Conservation (phyloP, 1,140 invertebrate species). For the Orchestia grillus region DNA sequence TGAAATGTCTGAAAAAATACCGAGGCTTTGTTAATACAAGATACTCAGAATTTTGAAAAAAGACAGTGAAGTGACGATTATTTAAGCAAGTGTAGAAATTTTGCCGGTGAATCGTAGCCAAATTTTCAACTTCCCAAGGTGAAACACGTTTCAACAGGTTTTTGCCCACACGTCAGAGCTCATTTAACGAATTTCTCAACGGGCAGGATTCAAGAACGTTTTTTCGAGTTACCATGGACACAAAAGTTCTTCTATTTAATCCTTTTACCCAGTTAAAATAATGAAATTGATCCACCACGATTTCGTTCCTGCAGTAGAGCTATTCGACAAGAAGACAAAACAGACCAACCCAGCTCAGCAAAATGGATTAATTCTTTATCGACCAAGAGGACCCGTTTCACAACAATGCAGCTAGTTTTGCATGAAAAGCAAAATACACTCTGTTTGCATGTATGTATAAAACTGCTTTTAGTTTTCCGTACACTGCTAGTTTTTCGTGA, state of each 20-base stretch:
- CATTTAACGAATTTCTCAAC: not conserved
- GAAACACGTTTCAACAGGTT: no score
- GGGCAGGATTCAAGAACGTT: not conserved
- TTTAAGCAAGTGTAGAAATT: not conserved
- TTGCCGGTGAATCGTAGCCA: not conserved
- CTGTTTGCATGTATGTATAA: no score
- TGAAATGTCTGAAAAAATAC: no score
- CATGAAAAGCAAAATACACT: no score
- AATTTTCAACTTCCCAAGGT: not conserved
- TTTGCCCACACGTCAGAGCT: not conserved
- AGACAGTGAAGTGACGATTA: no score
- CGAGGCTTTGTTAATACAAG: no score
- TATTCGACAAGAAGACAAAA: not conserved
- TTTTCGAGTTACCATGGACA: not conserved
- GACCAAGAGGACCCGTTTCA: no score
- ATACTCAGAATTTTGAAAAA: no score
- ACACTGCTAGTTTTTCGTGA: no score
- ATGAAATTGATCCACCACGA: not conserved
- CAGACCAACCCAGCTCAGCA: not conserved
- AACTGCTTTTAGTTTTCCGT: no score
- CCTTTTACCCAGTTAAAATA: not conserved
- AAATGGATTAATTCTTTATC: not conserved
- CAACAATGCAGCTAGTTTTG: no score
- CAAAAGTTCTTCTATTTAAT: not conserved
- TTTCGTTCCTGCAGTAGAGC: not conserved